A percentile compares a stretch with the other conserved stretches of the same genome.
phyloP scores from a whole-genome alignment of 2,797 vertebrate species.

The Apodemus agrarius region DNA sequence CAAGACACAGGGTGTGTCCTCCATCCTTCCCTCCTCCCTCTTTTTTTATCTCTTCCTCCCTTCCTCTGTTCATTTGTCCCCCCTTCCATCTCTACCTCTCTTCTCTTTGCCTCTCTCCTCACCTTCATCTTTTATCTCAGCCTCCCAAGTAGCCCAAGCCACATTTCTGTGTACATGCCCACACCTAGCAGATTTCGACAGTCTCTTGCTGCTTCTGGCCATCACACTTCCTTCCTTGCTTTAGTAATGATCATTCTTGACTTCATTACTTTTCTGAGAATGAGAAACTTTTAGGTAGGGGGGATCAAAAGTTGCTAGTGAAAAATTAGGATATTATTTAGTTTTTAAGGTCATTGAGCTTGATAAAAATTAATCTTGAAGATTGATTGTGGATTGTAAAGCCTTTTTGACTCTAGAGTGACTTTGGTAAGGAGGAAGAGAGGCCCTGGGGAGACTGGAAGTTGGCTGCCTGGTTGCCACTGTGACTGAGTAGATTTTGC shows the following conservation, averaged over 20 bases:
- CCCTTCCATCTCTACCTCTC: background rate
- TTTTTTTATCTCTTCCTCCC: background rate
- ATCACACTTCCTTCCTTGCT: background rate
- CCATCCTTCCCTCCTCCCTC: background rate
- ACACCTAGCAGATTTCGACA: background rate
- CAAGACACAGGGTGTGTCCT: background rate
- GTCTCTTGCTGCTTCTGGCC: background rate
- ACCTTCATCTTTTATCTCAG: too few species aligned
- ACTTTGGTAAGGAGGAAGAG: background rate
- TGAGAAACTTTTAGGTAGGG: background rate
- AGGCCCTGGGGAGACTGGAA: background rate
- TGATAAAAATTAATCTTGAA: background rate
- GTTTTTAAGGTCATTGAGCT: background rate
- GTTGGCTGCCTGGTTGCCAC: background rate
- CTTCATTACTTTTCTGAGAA: slow-evolving; percentile 11
- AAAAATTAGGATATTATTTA: background rate
- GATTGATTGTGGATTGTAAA: background rate
- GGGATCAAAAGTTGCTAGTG: background rate
- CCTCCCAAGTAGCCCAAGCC: background rate
- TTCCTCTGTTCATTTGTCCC: too few species aligned
- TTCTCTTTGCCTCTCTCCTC: background rate
- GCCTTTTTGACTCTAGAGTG: background rate
- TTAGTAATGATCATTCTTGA: background rate
- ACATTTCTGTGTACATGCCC: too few species aligned
- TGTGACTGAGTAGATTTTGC: background rate